Percentiles rank a stretch among this genome's conserved stretches.
phyloP scores from a whole-genome alignment of 2,113 vertebrate species.

The Emberiza fucata region DNA sequence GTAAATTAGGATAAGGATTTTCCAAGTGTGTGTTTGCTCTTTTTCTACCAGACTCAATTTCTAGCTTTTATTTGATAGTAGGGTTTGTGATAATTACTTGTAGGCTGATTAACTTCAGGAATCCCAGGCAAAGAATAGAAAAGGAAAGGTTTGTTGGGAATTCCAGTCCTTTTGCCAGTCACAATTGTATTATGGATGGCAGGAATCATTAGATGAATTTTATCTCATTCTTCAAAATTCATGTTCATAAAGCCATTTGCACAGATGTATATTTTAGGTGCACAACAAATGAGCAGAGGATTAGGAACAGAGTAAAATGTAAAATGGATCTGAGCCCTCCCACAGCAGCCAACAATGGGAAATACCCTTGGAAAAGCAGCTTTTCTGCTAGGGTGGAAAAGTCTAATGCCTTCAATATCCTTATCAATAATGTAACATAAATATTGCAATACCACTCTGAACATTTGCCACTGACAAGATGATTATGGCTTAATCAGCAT shows the following conservation, averaged over 20 bases:
- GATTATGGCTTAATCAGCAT: constrained; percentile 15
- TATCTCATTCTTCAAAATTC: background rate
- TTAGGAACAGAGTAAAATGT: background rate
- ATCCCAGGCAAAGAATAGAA: background rate
- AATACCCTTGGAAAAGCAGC: background rate
- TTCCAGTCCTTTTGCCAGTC: background rate
- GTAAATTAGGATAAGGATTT: background rate
- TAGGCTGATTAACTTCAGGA: background rate
- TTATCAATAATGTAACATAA: constrained; percentile 42
- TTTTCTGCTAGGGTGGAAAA: background rate
- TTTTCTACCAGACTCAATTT: background rate
- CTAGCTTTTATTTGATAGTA: background rate
- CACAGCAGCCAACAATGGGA: background rate
- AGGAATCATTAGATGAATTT: background rate
- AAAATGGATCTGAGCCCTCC: background rate
- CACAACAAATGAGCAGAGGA: background rate
- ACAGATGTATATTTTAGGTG: background rate
- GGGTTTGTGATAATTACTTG: background rate
- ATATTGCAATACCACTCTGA: background rate
- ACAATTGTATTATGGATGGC: background rate
- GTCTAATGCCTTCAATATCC: background rate
- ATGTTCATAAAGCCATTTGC: background rate
- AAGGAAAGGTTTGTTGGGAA: background rate
- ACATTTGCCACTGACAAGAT: constrained; percentile 19
- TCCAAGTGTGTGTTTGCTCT: background rate